Evolutionary conservation across 1,140 invertebrate genomes (phyloP), one percentile per base, ranked within the genome.

Genomic region (Eriosoma lanigerum): DNA sequence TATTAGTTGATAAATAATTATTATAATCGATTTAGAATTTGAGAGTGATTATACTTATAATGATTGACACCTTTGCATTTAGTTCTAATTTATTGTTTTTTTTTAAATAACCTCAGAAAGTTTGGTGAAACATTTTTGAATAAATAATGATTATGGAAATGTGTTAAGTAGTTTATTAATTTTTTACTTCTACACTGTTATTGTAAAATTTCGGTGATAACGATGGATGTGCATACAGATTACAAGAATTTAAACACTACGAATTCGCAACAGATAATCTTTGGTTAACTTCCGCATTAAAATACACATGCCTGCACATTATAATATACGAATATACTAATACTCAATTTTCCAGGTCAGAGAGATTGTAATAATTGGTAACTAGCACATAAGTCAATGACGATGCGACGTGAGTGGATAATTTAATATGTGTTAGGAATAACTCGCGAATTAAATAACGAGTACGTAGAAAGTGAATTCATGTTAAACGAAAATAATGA

Each of bases 191-290:
- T n/a, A n/a, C n/a, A n/a, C n/a, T n/a, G n/a, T n/a, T n/a, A n/a
- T n/a, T n/a, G n/a, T 3, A 56, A 58, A 58, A 26, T 12, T 24
- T 58, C 21, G 21, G 24, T 24, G 24, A 58, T 58, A 58, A 58
- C 21, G 12, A 15, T 62, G 17, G 15, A 32, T 62, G 26, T 0
- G 8, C 10, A 0, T 15, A 17, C 1, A 46, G n/a, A 46, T 68
- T 2, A 24, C 12, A 68, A 9, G 5, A 68, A 68, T 46, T n/a
- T 68, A 17, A 48, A 68, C 24, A 46, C 21, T 44, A 21, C 64
- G 64, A 68, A 12, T 68, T 68, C 46, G 44, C 46, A 17, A 68
- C 44, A 48, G 38, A 68, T 68, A 48, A 68, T 21, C 44, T 68
- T 38, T 10, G 44, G 21, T 48, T 26, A 44, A 68, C 66, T 68